Evolutionary conservation across 2,888 invertebrate species (phyloP), one percentile per base, ranked within the genome.

Genomic region (Melieria crassipennis): DNA sequence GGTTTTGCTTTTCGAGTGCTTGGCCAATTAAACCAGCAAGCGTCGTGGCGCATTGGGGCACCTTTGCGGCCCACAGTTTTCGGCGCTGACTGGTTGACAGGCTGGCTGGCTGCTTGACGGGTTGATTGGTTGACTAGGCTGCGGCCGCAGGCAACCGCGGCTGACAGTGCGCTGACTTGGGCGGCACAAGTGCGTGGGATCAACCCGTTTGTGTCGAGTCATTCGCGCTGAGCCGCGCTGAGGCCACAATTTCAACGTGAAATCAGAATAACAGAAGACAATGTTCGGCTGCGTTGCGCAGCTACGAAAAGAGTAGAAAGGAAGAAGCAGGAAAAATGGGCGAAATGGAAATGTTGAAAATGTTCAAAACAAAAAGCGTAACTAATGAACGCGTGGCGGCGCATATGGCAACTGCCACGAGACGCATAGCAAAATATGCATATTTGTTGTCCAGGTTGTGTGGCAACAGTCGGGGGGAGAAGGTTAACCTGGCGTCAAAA

Each of bases 11-110:
- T 30, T 30, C 2, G 30, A 30, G 30, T 30, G 30, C 30, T 30
- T 30, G 30, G 30, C 30, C 30, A 30, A 30, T 30, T 30, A 30
- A 30, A 30, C 30, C 30, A 30, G 30, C 30, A 52, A 52, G 11
- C 11, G n/a, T 30, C 3, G 2, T 30, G 9, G 13, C 50, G 7
- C 63, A 47, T 62, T 64, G 79, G 79, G 78, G 77, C 81, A 81
- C 81, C 81, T 82, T 81, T 81, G 82, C 82, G 78, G 75, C 81
- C 73, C 71, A 74, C 70, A 72, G 72, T 75, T 75, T 64, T 58
- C 73, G 66, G 73, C 57, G 46, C 7, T 52, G 11, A 13, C 52
- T 52, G 52, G 52, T 30, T 30, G 30, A 30, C n/a, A 1, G 7
- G 52, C 52, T 52, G 52, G 5, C 7, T 30, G 30, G 30, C 30